Evolutionary conservation across 1,140 invertebrate species (phyloP).

Genomic region (Aphelinus atriplicis): DNA sequence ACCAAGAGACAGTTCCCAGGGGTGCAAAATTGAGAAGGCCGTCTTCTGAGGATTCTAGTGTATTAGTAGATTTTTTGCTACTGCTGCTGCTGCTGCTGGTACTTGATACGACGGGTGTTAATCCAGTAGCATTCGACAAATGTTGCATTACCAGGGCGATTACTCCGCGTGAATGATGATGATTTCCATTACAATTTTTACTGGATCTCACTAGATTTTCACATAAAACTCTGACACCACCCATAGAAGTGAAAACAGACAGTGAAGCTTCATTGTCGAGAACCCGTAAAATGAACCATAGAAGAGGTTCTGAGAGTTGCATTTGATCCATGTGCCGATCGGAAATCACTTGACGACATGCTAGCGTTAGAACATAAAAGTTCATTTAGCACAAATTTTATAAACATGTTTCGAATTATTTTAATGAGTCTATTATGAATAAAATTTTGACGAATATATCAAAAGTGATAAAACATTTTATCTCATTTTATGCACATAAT

Average conservation of each 20-base stretch:
- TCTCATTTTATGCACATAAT: not conserved
- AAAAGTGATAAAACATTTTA: not conserved
- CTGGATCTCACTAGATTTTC: constrained; percentile 69
- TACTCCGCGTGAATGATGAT: constrained; percentile 54
- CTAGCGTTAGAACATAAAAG: constrained; percentile 40
- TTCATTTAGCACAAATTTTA: constrained; percentile 10
- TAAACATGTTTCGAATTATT: constrained; percentile 3
- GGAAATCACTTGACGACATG: constrained; percentile 50
- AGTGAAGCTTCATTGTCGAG: constrained; percentile 76
- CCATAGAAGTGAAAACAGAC: constrained; percentile 72
- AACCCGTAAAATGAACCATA: constrained; percentile 79
- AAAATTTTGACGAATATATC: not conserved
- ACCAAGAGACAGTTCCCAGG: constrained; percentile 80
- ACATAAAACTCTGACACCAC: constrained; percentile 71
- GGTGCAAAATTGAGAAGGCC: constrained; percentile 90
- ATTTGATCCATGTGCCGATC: constrained; percentile 59
- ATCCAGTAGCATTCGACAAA: constrained; percentile 66
- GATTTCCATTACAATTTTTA: constrained; percentile 56
- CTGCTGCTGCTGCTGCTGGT: constrained; percentile 49
- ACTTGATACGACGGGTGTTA: constrained; percentile 66
- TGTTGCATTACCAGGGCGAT: constrained; percentile 75
- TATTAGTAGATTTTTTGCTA: constrained; percentile 69
- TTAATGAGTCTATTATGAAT: not conserved
- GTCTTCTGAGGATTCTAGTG: constrained; percentile 67
- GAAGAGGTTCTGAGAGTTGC: constrained; percentile 78